Evolutionary conservation across 2,113 vertebrate genomes (phyloP).

Genomic region (Tenrec ecaudatus): DNA sequence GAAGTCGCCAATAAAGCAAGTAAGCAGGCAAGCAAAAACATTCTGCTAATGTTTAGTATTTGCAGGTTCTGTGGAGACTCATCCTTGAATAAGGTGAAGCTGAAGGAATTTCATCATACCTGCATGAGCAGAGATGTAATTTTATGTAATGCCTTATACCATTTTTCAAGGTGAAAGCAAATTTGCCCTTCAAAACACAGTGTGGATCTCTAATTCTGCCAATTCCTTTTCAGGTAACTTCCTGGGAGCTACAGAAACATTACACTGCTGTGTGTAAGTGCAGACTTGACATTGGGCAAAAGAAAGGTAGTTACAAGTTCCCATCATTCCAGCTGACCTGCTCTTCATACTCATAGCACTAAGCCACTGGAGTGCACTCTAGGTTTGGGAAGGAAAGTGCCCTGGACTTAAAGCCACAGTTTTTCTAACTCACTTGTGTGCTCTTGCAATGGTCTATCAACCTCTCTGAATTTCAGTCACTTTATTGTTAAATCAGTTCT

Average conservation of each 20-base stretch:
- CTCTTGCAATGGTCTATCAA: neutral
- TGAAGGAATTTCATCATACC: neutral
- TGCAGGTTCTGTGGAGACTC: neutral
- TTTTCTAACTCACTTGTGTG: neutral
- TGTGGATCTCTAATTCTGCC: neutral
- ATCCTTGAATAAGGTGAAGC: neutral
- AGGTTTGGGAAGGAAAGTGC: neutral
- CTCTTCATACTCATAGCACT: neutral
- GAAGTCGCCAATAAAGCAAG: neutral
- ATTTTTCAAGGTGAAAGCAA: slow-evolving; percentile 10
- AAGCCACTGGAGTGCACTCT: neutral
- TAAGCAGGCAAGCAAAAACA: neutral
- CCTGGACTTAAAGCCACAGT: neutral
- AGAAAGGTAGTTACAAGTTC: neutral
- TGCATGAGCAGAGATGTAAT: neutral
- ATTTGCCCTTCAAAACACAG: neutral
- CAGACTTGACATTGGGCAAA: neutral
- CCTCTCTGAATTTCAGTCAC: neutral
- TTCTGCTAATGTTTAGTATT: neutral
- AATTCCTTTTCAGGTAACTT: neutral
- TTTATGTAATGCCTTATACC: neutral
- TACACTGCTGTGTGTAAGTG: neutral
- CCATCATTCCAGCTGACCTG: neutral
- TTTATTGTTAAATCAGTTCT: neutral
- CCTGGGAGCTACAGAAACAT: neutral